Percentiles rank a stretch among this genome's conserved stretches.
Conservation (phyloP, 1,140 invertebrate genomes). For the Aethina tumida region DNA sequence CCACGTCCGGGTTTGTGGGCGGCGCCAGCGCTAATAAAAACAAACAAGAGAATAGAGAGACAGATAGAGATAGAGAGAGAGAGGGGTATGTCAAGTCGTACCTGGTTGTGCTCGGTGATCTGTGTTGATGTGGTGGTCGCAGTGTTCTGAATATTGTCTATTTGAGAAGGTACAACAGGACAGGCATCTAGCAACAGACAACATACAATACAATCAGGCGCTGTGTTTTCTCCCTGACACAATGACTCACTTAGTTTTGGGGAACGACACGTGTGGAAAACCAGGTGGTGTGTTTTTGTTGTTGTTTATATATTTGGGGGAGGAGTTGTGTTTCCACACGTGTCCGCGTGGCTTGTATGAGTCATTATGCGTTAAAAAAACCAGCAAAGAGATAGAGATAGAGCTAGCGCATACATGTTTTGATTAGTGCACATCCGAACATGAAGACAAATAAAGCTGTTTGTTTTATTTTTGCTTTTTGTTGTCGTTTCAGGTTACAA, state of each 20-base stretch:
- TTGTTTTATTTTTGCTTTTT: too few species aligned
- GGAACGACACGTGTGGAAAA: neutral
- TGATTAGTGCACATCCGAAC: conserved; percentile 28
- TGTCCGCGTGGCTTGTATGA: too few species aligned
- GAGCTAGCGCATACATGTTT: conserved; percentile 33
- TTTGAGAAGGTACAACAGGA: conserved; percentile 48
- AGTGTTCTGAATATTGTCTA: too few species aligned
- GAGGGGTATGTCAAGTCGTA: conserved; percentile 33
- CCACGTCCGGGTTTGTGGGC: too few species aligned
- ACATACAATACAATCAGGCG: conserved; percentile 41
- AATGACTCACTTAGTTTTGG: too few species aligned
- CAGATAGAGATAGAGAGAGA: conserved; percentile 22
- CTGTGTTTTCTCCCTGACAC: conserved; percentile 18
- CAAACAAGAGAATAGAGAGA: conserved; percentile 13
- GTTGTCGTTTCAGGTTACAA: too few species aligned
- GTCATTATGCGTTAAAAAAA: conserved; percentile 21
- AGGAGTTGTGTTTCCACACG: too few species aligned
- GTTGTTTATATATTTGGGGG: too few species aligned
- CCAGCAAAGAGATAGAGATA: conserved; percentile 32
- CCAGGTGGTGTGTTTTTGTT: neutral
- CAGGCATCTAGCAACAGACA: conserved; percentile 57
- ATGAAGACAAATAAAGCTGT: conserved; percentile 31
- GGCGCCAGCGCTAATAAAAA: conserved; percentile 11
- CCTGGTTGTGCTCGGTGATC: conserved; percentile 37
- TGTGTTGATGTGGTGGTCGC: too few species aligned